Evolutionary conservation across 2,888 invertebrate species (phyloP), one percentile per base, ranked within the genome.

Genomic region (Polietes domitor): DNA sequence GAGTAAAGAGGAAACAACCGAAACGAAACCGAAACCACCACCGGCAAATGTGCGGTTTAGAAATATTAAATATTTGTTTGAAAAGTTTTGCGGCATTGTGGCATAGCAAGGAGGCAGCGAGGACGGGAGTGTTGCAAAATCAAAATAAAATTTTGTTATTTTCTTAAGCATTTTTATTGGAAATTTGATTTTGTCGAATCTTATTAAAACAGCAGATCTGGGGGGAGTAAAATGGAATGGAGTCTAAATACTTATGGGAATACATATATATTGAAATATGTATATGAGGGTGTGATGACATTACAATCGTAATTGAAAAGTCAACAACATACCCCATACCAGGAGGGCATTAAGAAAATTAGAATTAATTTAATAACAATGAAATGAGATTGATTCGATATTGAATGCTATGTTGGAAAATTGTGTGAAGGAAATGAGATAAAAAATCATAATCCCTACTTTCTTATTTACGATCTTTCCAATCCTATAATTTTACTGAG

Each of bases 11-110:
- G 21, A 65, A 41, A 65, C n/a, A 32, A 21, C 9, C 21, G 10
- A 19, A 41, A 68, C 12, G 68, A 68, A 68, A 68, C 68, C 68
- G 15, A 68, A 68, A 68, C 68, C 68, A 43, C 68, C 37, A 68
- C 10, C 10, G 79, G 82, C 58, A 79, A 83, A 83, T 76, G 76
- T 76, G 68, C 21, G 79, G 76, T 65, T 77, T 72, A 72, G 61
- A 70, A 77, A 53, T 63, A 74, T 77, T 76, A 77, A 80, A 80
- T 80, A 79, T 78, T 75, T 79, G 68, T 24, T 28, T 55, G 55
- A 47, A 41, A 65, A 19, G 17, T 65, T 41, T 65, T 41, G 19
- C 5, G 19, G 65, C 37, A 1, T 19, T 17, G 41, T 72, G 73
- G 41, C 15, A 68, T n/a, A 63, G 41, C 50, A 76, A 71, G 21